phyloP scores from a whole-genome alignment of 30 jellyfish, hydroid and myxozoan species.

The Rhopilema esculentum region DNA sequence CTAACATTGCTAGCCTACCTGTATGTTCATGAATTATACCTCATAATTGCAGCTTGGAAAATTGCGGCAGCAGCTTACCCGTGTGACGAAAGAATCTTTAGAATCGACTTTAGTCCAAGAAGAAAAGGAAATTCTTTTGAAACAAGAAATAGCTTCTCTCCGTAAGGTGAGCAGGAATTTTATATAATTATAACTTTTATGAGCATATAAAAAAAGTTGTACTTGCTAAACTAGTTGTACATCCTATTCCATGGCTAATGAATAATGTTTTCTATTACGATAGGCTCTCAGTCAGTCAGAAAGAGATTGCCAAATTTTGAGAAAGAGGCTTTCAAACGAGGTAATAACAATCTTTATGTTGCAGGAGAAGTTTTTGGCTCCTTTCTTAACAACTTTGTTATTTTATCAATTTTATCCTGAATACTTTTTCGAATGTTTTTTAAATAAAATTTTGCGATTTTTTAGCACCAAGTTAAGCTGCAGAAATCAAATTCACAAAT shows the following conservation, averaged over 20 bases:
- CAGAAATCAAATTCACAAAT: constrained; percentile 74
- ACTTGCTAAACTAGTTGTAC: not conserved
- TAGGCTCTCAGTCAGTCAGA: constrained; percentile 71
- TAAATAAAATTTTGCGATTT: no score
- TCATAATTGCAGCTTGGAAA: constrained; percentile 6
- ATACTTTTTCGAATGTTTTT: not conserved
- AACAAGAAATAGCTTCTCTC: constrained; percentile 71
- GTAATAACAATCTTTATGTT: not conserved
- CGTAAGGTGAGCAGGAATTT: constrained; percentile 47
- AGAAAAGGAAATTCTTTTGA: constrained; percentile 68
- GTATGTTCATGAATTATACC: not conserved
- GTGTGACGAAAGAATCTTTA: constrained; percentile 55
- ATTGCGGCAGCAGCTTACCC: constrained; percentile 41
- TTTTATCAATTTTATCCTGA: no score
- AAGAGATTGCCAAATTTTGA: constrained; percentile 65
- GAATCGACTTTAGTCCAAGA: constrained; percentile 69
- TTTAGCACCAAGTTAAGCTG: constrained; percentile 62
- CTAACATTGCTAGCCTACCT: no score
- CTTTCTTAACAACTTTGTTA: no score
- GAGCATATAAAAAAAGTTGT: not conserved
- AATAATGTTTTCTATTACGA: no score
- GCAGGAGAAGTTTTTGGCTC: no score
- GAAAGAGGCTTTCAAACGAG: constrained; percentile 74
- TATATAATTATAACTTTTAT: not conserved
- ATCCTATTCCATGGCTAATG: no score